Evolutionary conservation across 1,140 invertebrate genomes (phyloP).

Genomic region (Drosophila gunungcola): DNA sequence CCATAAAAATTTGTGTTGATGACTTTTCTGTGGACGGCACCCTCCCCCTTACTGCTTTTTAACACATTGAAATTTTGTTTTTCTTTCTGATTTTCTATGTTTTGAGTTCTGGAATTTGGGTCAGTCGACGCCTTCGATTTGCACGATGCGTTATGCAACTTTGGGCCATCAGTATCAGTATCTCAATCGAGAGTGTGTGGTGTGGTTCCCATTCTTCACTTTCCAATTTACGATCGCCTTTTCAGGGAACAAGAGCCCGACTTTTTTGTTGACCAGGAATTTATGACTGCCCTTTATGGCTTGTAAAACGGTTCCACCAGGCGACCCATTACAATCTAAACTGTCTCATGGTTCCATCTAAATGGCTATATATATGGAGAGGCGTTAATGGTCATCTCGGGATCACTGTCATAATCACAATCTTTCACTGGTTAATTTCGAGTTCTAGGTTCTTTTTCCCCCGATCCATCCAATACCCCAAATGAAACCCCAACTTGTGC

Average conservation of each 20-base stretch:
- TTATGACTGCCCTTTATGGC: conserved; percentile 67
- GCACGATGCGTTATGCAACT: conserved; percentile 38
- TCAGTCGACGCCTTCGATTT: conserved; percentile 45
- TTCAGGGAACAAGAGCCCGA: not conserved
- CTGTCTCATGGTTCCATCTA: conserved; percentile 14
- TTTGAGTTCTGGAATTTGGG: conserved; percentile 59
- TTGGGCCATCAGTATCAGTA: not conserved
- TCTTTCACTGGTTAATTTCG: not conserved
- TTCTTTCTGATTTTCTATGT: conserved; percentile 30
- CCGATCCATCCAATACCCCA: not conserved
- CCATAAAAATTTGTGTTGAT: conserved; percentile 76
- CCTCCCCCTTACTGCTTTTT: conserved; percentile 42
- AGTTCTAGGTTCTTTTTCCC: not conserved
- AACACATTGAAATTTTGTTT: conserved; percentile 65
- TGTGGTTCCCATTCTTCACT: conserved; percentile 29
- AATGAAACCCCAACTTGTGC: not conserved
- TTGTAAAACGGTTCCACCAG: conserved; percentile 23
- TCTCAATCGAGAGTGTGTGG: not conserved
- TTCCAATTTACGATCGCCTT: conserved; percentile 28
- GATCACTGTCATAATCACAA: conserved; percentile 23
- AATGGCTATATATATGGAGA: conserved; percentile 1
- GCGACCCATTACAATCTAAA: conserved; percentile 35
- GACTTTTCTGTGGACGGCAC: conserved; percentile 41
- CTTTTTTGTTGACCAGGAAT: conserved; percentile 40
- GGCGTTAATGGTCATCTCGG: conserved; percentile 63